A percentile compares a stretch with the other conserved stretches of the same genome.
phyloP scores from a whole-genome alignment of 2,888 invertebrate species.

The Cancer borealis region DNA sequence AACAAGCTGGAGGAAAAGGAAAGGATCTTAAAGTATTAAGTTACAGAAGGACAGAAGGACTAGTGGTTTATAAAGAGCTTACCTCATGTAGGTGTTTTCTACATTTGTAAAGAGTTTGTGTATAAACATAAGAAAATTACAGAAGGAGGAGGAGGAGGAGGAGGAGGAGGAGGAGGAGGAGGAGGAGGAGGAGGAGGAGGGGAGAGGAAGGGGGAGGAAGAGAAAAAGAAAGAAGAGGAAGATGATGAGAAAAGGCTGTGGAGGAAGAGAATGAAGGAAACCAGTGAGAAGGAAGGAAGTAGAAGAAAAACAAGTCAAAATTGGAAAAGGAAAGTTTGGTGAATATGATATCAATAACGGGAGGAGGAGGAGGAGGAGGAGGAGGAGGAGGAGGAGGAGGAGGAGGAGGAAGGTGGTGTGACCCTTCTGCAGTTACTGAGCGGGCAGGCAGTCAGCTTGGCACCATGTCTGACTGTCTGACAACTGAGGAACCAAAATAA shows the following conservation, averaged over 20 bases:
- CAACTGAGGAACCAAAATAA: conserved; percentile 5
- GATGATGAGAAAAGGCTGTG: neutral
- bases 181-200: neutral
- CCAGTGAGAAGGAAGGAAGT: too few relatives aligned
- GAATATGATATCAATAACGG: neutral
- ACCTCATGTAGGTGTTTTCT: neutral
- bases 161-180: neutral
- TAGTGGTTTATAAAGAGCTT: neutral
- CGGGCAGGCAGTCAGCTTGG: conserved; percentile 14
- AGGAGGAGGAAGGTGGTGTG: neutral
- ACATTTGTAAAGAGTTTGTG: too few relatives aligned
- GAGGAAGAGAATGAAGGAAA: too few relatives aligned
- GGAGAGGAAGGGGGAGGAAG: neutral
- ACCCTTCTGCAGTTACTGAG: neutral
- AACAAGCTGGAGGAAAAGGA: neutral
- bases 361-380: neutral
- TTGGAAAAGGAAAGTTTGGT: neutral
- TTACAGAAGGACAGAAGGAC: neutral
- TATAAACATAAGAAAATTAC: neutral
- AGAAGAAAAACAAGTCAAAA: too few relatives aligned
- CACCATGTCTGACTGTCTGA: neutral
- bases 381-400: neutral
- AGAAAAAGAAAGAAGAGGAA: neutral
- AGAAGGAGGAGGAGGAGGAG: neutral
- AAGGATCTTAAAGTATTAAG: neutral